A percentile compares a stretch with the other conserved stretches of the same genome.
Conservation (phyloP, 2,888 invertebrate species). For the Synanthedon formicaeformis region DNA sequence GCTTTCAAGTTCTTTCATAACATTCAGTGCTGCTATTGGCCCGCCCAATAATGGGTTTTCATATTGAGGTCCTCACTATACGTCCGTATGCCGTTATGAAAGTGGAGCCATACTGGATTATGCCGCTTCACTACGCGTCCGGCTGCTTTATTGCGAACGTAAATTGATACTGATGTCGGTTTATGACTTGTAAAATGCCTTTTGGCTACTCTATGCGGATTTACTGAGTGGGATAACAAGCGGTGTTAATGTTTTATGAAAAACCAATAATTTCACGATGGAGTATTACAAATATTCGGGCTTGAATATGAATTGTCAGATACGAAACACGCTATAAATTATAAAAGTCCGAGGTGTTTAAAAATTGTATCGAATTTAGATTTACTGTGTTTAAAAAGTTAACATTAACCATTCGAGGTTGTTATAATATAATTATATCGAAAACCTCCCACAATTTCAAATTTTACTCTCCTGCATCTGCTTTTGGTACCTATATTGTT, state of each 20-base stretch:
- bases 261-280: too few species aligned
- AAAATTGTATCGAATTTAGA: too few species aligned
- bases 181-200: constrained; percentile 17
- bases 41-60: background rate
- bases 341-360: too few species aligned
- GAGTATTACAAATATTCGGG: too few species aligned
- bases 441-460: too few species aligned
- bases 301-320: too few species aligned
- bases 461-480: too few species aligned
- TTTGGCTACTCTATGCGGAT: constrained; percentile 10
- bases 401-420: too few species aligned
- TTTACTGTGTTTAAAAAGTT: too few species aligned
- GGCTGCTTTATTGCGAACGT: constrained; percentile 1
- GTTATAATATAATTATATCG: too few species aligned
- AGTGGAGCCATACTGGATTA: background rate
- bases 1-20: background rate
- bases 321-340: too few species aligned
- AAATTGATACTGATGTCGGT: constrained; percentile 17
- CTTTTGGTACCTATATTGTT: too few species aligned
- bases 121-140: background rate
- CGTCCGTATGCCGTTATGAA: background rate
- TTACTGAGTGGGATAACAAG: constrained; percentile 7
- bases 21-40: background rate
- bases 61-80: background rate
- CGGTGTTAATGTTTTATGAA: background rate